A percentile compares a stretch with the other conserved stretches of the same genome.
Evolutionary conservation across 2,888 invertebrate genomes (phyloP).

Genomic region (Baccha elongata): DNA sequence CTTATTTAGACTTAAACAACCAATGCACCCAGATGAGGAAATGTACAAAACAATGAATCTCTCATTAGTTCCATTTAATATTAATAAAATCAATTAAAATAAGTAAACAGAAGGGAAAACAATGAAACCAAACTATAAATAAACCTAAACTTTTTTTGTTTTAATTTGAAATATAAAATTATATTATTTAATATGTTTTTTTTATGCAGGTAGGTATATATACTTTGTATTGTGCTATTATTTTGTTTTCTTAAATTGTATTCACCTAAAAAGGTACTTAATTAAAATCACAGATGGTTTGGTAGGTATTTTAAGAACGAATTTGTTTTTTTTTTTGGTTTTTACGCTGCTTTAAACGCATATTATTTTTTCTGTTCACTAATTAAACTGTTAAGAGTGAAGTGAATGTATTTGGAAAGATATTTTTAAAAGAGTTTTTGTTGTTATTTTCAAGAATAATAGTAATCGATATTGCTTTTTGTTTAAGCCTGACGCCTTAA

Average conservation of each 20-base stretch:
- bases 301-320: slow-evolving; percentile 69
- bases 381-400: slow-evolving; percentile 43
- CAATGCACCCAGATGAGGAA: slow-evolving; percentile 22
- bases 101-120: background rate
- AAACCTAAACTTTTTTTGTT: slow-evolving; percentile 30
- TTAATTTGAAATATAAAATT: slow-evolving; percentile 57
- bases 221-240: slow-evolving; percentile 68
- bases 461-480: slow-evolving; percentile 61
- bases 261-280: slow-evolving; percentile 75
- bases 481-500: slow-evolving; percentile 41
- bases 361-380: slow-evolving; percentile 29
- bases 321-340: slow-evolving; percentile 55
- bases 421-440: slow-evolving; percentile 11
- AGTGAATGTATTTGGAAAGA: slow-evolving; percentile 23
- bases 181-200: slow-evolving; percentile 19
- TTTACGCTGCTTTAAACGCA: slow-evolving; percentile 30
- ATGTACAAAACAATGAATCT: background rate
- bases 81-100: slow-evolving; percentile 23
- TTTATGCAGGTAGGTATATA: slow-evolving; percentile 36
- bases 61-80: background rate
- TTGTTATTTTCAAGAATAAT: slow-evolving; percentile 13
- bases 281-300: slow-evolving; percentile 76
- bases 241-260: slow-evolving; percentile 70
- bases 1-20: slow-evolving; percentile 15
- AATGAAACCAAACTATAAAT: slow-evolving; percentile 23